Conservation (phyloP, 2,113 vertebrate species). For the Cinclus mexicanus region DNA sequence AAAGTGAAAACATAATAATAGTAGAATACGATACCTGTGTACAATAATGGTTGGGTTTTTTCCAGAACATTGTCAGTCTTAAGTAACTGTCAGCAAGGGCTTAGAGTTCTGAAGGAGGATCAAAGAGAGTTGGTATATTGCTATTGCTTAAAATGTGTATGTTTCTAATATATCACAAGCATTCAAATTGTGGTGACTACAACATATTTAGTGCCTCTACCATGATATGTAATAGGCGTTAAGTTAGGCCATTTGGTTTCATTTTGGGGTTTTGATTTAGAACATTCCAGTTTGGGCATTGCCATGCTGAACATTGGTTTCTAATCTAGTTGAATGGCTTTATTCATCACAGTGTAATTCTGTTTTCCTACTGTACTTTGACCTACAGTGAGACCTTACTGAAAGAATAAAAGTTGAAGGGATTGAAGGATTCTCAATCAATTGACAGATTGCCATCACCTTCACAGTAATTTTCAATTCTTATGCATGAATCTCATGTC, state of each 20-base stretch:
- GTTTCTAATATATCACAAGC: slow-evolving; percentile 62
- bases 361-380: slow-evolving; percentile 36
- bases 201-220: slow-evolving; percentile 25
- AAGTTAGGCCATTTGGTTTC: slow-evolving; percentile 51
- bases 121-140: slow-evolving; percentile 53
- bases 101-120: slow-evolving; percentile 43
- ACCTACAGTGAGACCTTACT: slow-evolving; percentile 28
- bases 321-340: not conserved
- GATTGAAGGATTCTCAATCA: slow-evolving; percentile 41
- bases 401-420: not conserved
- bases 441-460: slow-evolving; percentile 21
- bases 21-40: not conserved
- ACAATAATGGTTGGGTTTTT: not conserved
- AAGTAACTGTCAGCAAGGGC: slow-evolving; percentile 37
- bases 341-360: slow-evolving; percentile 24
- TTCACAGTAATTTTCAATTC: slow-evolving; percentile 70
- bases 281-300: slow-evolving; percentile 16
- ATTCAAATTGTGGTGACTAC: slow-evolving; percentile 24
- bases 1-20: not conserved
- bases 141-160: slow-evolving; percentile 51
- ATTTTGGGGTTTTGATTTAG: slow-evolving; percentile 42
- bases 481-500: slow-evolving; percentile 58
- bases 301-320: not conserved
- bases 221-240: not conserved
- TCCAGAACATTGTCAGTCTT: slow-evolving; percentile 18